phyloP scores from a whole-genome alignment of 2,113 vertebrate species.

The Ictalurus punctatus region DNA sequence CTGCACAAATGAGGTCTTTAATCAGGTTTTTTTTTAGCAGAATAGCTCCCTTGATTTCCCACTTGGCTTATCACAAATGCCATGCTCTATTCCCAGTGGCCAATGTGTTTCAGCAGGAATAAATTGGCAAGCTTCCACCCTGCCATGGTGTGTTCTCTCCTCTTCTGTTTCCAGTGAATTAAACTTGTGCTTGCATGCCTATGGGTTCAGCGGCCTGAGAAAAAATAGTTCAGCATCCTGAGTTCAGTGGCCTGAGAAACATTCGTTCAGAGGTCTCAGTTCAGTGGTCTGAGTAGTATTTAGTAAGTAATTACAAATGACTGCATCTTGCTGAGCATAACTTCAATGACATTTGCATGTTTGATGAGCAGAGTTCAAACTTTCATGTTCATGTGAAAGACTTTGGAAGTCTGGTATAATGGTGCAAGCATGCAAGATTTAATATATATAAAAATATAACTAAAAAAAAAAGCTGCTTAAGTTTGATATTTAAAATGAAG shows the following conservation, averaged over 20 bases:
- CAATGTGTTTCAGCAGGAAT: slow-evolving; percentile 34
- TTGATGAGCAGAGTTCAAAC: background rate
- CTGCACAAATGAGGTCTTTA: slow-evolving; percentile 26
- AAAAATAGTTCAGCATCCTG: background rate
- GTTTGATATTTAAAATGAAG: background rate
- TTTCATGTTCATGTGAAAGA: background rate
- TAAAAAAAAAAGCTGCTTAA: too few species aligned
- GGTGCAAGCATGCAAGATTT: background rate
- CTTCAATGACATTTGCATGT: slow-evolving; percentile 13
- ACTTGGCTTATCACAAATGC: slow-evolving; percentile 16
- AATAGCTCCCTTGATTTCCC: slow-evolving; percentile 27
- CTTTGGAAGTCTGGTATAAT: background rate
- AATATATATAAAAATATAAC: too few species aligned
- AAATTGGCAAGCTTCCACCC: slow-evolving; percentile 42
- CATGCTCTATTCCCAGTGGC: slow-evolving; percentile 19
- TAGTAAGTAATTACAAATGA: slow-evolving; percentile 20
- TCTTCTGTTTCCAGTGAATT: slow-evolving; percentile 21
- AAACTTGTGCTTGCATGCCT: slow-evolving; percentile 25
- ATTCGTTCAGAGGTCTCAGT: background rate
- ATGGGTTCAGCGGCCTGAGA: background rate
- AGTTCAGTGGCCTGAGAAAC: background rate
- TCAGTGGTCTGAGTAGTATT: slow-evolving; percentile 1
- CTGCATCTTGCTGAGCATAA: background rate
- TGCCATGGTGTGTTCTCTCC: background rate
- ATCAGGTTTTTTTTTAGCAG: slow-evolving; percentile 14